Base-by-base conservation (phyloP, 2,113 vertebrate species). In the Bufo gargarizans region DNA sequence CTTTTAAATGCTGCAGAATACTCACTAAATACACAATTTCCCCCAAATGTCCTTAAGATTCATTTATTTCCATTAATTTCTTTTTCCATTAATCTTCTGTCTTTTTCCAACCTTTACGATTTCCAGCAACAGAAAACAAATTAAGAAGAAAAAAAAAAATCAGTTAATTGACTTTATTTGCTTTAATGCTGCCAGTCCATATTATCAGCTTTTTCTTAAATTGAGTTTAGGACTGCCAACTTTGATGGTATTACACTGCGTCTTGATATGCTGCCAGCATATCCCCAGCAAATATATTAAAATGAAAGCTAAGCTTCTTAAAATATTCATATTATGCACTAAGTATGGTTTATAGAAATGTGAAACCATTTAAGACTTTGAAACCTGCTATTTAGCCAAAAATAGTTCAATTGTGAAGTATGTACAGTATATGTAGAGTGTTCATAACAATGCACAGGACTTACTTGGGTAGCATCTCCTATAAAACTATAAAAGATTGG, bases 301-400 rank as follows among this genome's bases (percentile, higher is more conserved):
- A 97, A 97, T 97, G 94, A 95, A 93, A 94, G 92, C 92, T 97
- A 97, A 97, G 95, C 95, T 95, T 92, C 94, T 97, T 98, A 96
- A 97, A 96, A 97, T 96, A 96, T 97, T 96, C 95, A 95, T 96
- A 93, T 95, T 96, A 94, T 94, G 93, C 93, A 97, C 95, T 95
- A 93, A 96, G 93, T 93, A 92, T 94, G 94, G 92, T 96, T 97
- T 96, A 94, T 91, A 96, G 94, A 94, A 96, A 96, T 96, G 79
- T 94, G 92, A 97, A 95, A 94, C 94, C 92, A 92, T 96, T 95
- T 95, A 93, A 92, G 91, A 93, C 91, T 94, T 94, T 89, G 90
- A 94, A 94, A 94, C 93, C 90, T 93, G 92, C 95, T 94, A 94
- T 93, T 95, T 90, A 91, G 91, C 91, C 91, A 92, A 93, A 94